Evolutionary conservation across 35 echinoderm and acorn worm genomes (phyloP), one percentile per base, ranked within the genome.

Genomic region (Holothuria glaberrima): DNA sequence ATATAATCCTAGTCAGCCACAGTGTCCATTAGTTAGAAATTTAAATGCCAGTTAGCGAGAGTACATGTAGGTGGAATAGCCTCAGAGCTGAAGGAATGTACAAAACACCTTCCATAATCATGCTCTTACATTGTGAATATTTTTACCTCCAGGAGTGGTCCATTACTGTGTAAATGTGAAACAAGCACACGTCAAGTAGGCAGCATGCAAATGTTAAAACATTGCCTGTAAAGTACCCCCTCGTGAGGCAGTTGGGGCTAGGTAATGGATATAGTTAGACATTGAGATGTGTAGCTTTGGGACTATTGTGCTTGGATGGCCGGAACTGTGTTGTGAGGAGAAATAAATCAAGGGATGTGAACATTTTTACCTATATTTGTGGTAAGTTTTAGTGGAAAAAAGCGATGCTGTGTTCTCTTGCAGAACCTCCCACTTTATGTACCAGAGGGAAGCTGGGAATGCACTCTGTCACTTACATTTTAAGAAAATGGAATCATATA

Each of bases 281-380:
- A 41, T 75, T 75, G 71, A 75, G 71, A 75, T 75, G 71, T 30
- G 71, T 44, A 44, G 33, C 71, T 75, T 75, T 75, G 71, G 71
- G 71, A 75, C 24, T 75, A 21, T 44, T 28, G 35, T 41, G 33
- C 71, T 44, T 41, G 71, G 32, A 41, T 75, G 71, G 30, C 20
- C 6, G 71, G 71, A 21, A 75, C 16, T 19, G 20, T 41, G 30
- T 6, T 24, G 6, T 2, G 24, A 30, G 29, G 71, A 41, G 20
- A 41, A 41, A 20, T 9, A 75, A 75, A 30, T 16, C 9, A 38
- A 44, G 34, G 9, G 1, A 75, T 19, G 18, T 18, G 30, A 22
- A 75, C 67, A 70, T 75, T 41, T 75, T 44, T 12, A 44, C 33
- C 20, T n/a, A 75, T 41, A 41, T 36, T 41, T n/a, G n/a, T n/a